phyloP scores from a whole-genome alignment of 2,888 invertebrate species.

The Drosophila colorata region DNA sequence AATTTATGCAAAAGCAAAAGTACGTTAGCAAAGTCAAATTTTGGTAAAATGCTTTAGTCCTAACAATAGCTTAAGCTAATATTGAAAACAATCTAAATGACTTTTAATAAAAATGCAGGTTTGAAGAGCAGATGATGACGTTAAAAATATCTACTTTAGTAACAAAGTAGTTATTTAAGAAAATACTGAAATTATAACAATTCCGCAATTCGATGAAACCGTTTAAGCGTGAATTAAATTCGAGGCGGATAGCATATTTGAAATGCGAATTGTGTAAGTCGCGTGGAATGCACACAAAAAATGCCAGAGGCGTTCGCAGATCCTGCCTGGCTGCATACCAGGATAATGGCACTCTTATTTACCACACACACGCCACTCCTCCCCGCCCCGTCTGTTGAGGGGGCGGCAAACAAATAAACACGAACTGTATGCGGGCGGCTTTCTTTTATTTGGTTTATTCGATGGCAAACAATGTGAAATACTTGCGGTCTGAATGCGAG shows the following conservation, averaged over 20 bases:
- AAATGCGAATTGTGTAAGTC: conserved; percentile 15
- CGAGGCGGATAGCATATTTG: conserved; percentile 16
- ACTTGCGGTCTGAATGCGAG: conserved; percentile 64
- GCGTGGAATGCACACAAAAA: conserved; percentile 28
- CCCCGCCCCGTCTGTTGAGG: background rate
- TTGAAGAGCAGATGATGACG: no score
- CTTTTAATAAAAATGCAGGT: no score
- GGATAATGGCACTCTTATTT: conserved; percentile 37
- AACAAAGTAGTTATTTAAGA: no score
- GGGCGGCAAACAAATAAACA: conserved; percentile 41
- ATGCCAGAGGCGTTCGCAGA: conserved; percentile 21
- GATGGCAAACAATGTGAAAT: conserved; percentile 73
- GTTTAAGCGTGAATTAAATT: conserved; percentile 15
- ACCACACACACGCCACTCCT: conserved; percentile 4
- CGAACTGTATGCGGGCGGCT: conserved; percentile 21
- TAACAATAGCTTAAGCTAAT: no score
- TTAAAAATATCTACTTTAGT: no score
- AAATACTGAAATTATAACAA: background rate
- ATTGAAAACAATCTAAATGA: no score
- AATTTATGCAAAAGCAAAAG: no score
- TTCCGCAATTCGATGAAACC: background rate
- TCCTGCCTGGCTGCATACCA: conserved; percentile 13
- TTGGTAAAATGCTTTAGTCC: no score
- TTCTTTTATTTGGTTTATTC: conserved; percentile 61
- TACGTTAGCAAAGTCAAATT: no score